phyloP scores from a whole-genome alignment of 2,888 invertebrate genomes.

The Bombyx huttoni region DNA sequence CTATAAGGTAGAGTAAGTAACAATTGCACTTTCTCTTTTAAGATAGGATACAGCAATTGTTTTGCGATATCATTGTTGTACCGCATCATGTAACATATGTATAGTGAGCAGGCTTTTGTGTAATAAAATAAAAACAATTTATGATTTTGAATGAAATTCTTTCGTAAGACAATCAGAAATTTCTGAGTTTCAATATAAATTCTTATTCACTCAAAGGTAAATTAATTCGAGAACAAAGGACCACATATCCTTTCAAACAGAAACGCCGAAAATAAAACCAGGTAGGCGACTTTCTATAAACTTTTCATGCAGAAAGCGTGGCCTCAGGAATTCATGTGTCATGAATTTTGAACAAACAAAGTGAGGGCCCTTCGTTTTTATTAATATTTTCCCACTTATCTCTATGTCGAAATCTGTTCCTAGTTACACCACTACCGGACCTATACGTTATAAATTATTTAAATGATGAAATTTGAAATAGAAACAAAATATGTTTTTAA shows the following conservation, averaged over 20 bases:
- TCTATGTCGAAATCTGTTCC: constrained; percentile 23
- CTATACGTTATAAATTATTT: neutral
- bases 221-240: neutral
- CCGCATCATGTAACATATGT: too few relatives aligned
- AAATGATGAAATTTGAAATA: constrained; percentile 9
- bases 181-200: neutral
- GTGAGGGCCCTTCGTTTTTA: constrained; percentile 12
- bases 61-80: too few relatives aligned
- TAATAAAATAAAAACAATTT: too few relatives aligned
- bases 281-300: neutral
- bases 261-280: neutral
- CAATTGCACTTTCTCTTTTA: too few relatives aligned
- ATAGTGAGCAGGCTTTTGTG: too few relatives aligned
- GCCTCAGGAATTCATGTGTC: constrained; percentile 12
- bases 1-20: too few relatives aligned
- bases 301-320: neutral
- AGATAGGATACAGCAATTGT: too few relatives aligned
- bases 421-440: constrained; percentile 19
- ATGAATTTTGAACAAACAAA: constrained; percentile 16
- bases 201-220: neutral
- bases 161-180: too few relatives aligned
- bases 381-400: constrained; percentile 23
- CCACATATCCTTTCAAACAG: neutral
- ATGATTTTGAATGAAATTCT: too few relatives aligned
- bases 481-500: constrained; percentile 37